Base-by-base conservation (phyloP, 2,888 invertebrate species). In the Dynastes maya region DNA sequence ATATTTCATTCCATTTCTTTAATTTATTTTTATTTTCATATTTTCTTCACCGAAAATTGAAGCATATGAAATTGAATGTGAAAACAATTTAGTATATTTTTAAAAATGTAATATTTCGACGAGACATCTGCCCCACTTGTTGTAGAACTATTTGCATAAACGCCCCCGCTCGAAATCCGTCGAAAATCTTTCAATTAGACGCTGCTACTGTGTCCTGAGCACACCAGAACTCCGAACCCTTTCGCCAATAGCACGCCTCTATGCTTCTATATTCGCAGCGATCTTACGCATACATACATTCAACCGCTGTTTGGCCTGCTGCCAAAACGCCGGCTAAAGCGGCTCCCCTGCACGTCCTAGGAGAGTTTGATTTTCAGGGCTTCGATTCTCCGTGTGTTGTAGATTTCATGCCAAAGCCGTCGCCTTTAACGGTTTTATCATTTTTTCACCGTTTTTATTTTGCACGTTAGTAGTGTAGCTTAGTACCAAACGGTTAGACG, bases 281-380 rank as follows among this genome's bases (percentile, higher is more conserved):
- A 45, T 45, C 9, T 11, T 45, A 45, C 45, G 8, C 8, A 45
- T 45, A 5, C 32, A 2, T 45, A 1, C 45, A 2, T 45, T 8
- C 45, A 11, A 11, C 13, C 37, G 63, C 51, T 53, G 32, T 64
- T 37, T 74, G 72, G 72, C 72, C 3, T 1, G 40, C 1, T 2
- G 72, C 72, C 72, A 74, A 45, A 29, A 68, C 51, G 27, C 32
- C 13, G 40, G 72, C 88, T 87, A 87, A 84, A 83, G 82, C 83
- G 82, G 82, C 81, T 83, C 85, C 85, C 83, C 85, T 85, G 16
- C 84, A 83, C 79, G 84, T 84, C 82, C 83, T 80, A 82, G 83
- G 83, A 85, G 85, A 83, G 84, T 84, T 86, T 88, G n/a, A 88
- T 88, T 88, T 58, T 87, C 86, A 85, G 86, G 86, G 85, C 85